These are phyloP conservation scores for Lepilemur ruficaudatus DNA, from an alignment of 2,797 vertebrate genomes.

Conservation along the genomic window DNA sequence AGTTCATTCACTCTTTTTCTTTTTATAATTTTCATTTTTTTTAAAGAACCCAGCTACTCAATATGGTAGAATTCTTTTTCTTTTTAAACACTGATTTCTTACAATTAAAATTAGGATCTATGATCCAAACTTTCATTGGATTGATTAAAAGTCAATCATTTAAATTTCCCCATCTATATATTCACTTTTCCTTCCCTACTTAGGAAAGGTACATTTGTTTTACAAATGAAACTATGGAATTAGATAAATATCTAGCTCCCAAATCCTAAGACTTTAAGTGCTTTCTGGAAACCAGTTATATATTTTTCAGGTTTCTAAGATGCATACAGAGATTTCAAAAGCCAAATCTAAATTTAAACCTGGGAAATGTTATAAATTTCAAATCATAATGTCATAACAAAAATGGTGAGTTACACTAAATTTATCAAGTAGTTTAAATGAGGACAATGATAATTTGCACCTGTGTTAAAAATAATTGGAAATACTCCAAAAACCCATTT, in stretches of 20 bases:
- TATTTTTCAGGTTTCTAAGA: neutral
- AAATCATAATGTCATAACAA: neutral
- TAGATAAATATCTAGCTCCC: neutral
- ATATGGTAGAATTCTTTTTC: too few relatives aligned
- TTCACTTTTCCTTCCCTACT: neutral
- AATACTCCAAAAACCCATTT: neutral
- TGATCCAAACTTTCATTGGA: neutral
- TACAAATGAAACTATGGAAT: neutral
- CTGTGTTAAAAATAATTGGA: neutral
- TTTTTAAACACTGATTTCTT: neutral
- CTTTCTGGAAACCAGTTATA: neutral
- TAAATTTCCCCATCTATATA: neutral
- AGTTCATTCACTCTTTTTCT: neutral
- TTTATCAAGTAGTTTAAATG: neutral
- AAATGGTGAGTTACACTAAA: neutral
- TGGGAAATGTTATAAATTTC: neutral
- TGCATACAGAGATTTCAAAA: neutral
- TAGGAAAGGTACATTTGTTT: neutral
- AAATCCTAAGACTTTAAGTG: conserved; percentile 14
- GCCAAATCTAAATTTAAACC: neutral
- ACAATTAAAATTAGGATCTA: conserved; percentile 36
- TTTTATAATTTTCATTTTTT: neutral
- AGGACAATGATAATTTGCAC: neutral
- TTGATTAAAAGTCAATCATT: neutral
- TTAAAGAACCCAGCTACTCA: too few relatives aligned